These are phyloP conservation scores for Diachrysia chrysitis DNA, from an alignment of 2,888 invertebrate genomes.

Conservation along the genomic window DNA sequence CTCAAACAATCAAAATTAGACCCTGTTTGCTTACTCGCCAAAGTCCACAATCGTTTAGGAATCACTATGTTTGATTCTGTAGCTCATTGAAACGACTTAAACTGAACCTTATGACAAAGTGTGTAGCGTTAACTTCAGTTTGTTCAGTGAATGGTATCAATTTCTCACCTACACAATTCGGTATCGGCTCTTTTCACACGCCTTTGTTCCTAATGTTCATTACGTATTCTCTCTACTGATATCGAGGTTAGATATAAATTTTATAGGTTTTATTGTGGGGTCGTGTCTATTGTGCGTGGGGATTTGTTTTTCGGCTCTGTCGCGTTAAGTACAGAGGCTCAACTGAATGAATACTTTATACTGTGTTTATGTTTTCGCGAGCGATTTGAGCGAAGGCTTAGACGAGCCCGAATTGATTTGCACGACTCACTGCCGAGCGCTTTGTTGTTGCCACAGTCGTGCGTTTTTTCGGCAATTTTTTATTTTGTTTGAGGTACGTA, in stretches of 20 bases:
- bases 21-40: conserved; percentile 46
- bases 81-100: conserved; percentile 52
- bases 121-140: conserved; percentile 61
- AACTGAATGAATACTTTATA: conserved; percentile 70
- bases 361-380: conserved; percentile 63
- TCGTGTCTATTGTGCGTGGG: conserved; percentile 71
- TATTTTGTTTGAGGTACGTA: conserved; percentile 42
- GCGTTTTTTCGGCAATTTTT: conserved; percentile 37
- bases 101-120: conserved; percentile 56
- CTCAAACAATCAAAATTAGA: conserved; percentile 49
- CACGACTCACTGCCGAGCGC: conserved; percentile 43
- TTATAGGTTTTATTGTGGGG: conserved; percentile 81
- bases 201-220: conserved; percentile 87
- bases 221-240: conserved; percentile 85
- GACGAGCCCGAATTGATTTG: conserved; percentile 53
- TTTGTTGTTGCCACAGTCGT: conserved; percentile 35
- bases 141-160: conserved; percentile 63
- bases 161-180: conserved; percentile 81
- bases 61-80: conserved; percentile 65
- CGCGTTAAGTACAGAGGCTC: conserved; percentile 62
- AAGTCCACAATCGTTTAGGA: conserved; percentile 57
- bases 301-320: conserved; percentile 72
- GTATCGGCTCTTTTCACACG: conserved; percentile 83
- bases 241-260: conserved; percentile 83
- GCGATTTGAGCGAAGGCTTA: conserved; percentile 56